phyloP scores from a whole-genome alignment of 2,797 vertebrate species.

The Pangasius larnaudii region DNA sequence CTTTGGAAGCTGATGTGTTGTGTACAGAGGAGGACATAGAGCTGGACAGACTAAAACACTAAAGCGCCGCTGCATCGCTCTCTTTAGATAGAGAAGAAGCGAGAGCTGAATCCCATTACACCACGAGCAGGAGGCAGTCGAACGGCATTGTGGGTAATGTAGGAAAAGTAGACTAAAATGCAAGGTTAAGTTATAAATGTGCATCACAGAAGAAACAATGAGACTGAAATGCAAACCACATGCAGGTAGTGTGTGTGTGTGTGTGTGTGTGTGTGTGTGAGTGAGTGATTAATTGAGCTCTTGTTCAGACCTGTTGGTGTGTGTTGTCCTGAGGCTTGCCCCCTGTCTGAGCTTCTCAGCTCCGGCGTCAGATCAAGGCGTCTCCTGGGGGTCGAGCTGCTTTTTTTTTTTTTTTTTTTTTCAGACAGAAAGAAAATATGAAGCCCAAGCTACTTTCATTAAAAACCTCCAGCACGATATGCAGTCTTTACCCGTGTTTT shows the following conservation, averaged over 20 bases:
- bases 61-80: background rate
- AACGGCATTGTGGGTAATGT: background rate
- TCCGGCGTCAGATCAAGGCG: slow-evolving; percentile 65
- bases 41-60: background rate
- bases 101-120: background rate
- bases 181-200: background rate
- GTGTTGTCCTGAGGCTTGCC: slow-evolving; percentile 42
- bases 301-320: slow-evolving; percentile 65
- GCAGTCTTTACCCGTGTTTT: background rate
- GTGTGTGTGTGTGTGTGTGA: background rate
- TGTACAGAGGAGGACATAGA: background rate
- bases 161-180: background rate
- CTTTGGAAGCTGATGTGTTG: too few relatives aligned
- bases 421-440: background rate
- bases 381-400: slow-evolving; percentile 58
- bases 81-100: background rate
- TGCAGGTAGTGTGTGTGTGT: background rate
- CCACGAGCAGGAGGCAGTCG: background rate
- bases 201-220: background rate
- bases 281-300: background rate
- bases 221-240: background rate
- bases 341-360: slow-evolving; percentile 31
- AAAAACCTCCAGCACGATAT: background rate
- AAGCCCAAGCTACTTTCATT: background rate
- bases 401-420: background rate